Evolutionary conservation across 2,888 invertebrate genomes (phyloP).

Genomic region (Athalia cordata): DNA sequence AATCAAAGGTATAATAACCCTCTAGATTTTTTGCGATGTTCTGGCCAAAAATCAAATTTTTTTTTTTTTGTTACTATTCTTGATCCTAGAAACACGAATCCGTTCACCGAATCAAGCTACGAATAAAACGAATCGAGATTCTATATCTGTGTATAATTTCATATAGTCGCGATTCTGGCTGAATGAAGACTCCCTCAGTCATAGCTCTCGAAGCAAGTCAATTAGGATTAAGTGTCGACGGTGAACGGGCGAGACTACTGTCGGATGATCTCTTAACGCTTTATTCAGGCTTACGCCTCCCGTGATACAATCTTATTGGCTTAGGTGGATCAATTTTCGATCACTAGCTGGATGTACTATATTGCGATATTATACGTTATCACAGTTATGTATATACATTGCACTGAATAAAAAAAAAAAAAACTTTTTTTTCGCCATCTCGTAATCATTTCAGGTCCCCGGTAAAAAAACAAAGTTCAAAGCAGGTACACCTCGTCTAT

Average conservation of each 20-base stretch:
- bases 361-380: conserved; percentile 38
- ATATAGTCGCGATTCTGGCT: conserved; percentile 24
- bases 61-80: too few relatives aligned
- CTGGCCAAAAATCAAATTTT: too few relatives aligned
- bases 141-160: conserved; percentile 21
- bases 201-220: conserved; percentile 65
- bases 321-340: conserved; percentile 43
- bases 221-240: conserved; percentile 66
- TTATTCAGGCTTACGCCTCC: conserved; percentile 25
- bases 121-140: background rate
- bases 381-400: background rate
- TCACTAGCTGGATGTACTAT: conserved; percentile 21
- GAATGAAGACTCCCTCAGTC: conserved; percentile 29
- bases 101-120: background rate
- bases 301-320: conserved; percentile 42
- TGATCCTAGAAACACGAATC: too few relatives aligned
- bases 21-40: too few relatives aligned
- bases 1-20: too few relatives aligned
- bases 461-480: conserved; percentile 36
- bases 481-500: conserved; percentile 36
- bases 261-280: conserved; percentile 36
- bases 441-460: conserved; percentile 18
- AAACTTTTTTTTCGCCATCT: too few relatives aligned
- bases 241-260: conserved; percentile 39
- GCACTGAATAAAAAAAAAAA: background rate